phyloP scores from a whole-genome alignment of 2,797 vertebrate species.

The Alca torda region DNA sequence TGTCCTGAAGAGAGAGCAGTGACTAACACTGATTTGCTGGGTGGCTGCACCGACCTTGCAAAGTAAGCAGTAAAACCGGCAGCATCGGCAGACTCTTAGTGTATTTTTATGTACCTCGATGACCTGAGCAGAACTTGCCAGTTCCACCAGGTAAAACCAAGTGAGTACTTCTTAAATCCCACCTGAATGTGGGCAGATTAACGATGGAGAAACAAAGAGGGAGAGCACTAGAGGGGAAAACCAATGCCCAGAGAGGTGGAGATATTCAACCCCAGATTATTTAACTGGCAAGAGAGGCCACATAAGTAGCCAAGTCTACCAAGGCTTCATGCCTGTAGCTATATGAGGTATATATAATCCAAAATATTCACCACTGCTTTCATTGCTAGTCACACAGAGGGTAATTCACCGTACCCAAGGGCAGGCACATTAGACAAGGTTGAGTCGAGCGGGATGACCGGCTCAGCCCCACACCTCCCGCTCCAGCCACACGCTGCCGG shows the following conservation, averaged over 20 bases:
- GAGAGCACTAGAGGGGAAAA: neutral
- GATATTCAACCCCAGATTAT: neutral
- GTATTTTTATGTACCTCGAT: neutral
- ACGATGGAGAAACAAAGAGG: neutral
- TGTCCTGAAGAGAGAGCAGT: neutral
- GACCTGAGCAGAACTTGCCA: neutral
- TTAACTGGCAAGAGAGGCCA: neutral
- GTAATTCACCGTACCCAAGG: neutral
- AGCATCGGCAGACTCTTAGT: neutral
- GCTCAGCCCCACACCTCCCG: neutral
- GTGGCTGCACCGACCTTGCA: neutral
- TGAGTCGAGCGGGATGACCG: rapidly evolving
- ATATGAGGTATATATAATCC: neutral
- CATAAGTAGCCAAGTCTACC: neutral
- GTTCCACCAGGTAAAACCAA: neutral
- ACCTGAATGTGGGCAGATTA: neutral
- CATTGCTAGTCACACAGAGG: neutral
- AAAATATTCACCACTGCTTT: neutral
- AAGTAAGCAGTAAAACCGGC: neutral
- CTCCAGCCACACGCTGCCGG: rapidly evolving
- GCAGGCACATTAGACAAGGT: neutral
- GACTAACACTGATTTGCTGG: neutral
- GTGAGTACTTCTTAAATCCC: neutral
- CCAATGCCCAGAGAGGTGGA: neutral
- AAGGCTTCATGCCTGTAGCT: neutral